Base-by-base conservation (phyloP, 2,113 vertebrate genomes). In the Pycnonotus jocosus region DNA sequence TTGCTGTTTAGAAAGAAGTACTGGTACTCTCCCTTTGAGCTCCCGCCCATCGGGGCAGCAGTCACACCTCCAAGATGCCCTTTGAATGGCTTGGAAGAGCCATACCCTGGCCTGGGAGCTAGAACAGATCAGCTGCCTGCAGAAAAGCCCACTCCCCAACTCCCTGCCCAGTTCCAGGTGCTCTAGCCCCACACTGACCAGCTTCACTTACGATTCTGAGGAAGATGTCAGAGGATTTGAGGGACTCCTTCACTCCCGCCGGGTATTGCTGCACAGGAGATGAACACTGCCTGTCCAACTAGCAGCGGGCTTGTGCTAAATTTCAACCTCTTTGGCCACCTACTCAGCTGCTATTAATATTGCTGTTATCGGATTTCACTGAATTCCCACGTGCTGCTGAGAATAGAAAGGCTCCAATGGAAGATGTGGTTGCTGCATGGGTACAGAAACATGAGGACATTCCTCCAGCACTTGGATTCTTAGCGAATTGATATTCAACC, bases 331-430 rank as follows among this genome's bases (percentile, higher is more conserved):
- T 91, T 44, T 82, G 93, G 95, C 86, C 94, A 97, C 97, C 92
- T 95, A 96, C 81, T 82, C 81, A 94, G 80, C 70, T 92, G 83
- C 96, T 97, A 97, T 97, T 97, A 97, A 98, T 97, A 97, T 85
- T 96, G 86, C 56, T 0, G 73, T 84, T 97, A 98, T 97, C 97
- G 48, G 90, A 96, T 97, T 95, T 98, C 96, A 91, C 80, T 82
- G 80, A 78, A 90, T 91, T 97, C 95, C 96, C 91, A 97, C 88
- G 30, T 27, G 87, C 56, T 76, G 91, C 97, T 96, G 96, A 97
- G 94, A 97, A 98, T 95, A 97, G 87, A 91, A 86, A 65, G 62
- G 74, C 90, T 95, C 93, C 81, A 86, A 48, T 91, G 83, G 70
- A 95, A 94, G 93, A 88, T 45, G 73, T 61, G 85, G 86, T 48